Evolutionary conservation across 1,140 invertebrate species (phyloP), one percentile per base, ranked within the genome.

Genomic region (Drosophila murphyi): DNA sequence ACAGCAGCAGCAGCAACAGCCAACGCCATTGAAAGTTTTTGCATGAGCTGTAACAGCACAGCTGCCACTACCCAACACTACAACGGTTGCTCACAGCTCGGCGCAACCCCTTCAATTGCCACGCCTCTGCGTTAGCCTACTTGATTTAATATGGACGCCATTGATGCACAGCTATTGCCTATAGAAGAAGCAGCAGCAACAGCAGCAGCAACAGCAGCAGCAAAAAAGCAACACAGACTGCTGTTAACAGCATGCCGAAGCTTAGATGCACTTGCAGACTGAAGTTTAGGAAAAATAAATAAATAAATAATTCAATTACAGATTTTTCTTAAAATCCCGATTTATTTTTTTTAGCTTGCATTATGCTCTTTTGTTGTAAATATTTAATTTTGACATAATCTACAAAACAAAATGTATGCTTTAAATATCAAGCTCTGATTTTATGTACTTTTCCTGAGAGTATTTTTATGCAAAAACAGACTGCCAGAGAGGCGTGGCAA

Each of bases 1-100:
- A 57, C 73, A 50, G 29, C 54, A 70, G 65, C 34, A 35, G 43
- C 73, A 50, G 29, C 54, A 70, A 72, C 34, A 39, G 48, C 32
- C 39, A 78, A 75, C 64, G 67, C 67, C 82, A 86, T 81, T 86
- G 82, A 86, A 86, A 81, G 82, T 81, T 86, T 60, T 85, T 77
- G 73, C 73, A 80, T 80, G 69, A 71, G 65, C 43, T 35, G 55
- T 48, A 35, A 48, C 51, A 20, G 52, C 62, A 35, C 62, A 52
- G 35, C 50, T 43, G 35, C 51, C 50, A 50, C 55, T 6, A n/a
- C 29, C 32, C 47, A 20, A 20, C 20, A 41, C 10, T 45, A 54
- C 41, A 34, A 31, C 0, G 2, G 39, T 41, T 41, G 39, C 39
- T 41, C 5, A 5, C 37, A n/a, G 20, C 20, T 20, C 20, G 20